phyloP scores from a whole-genome alignment of 2,113 vertebrate genomes.

The Calidris pygmaea region DNA sequence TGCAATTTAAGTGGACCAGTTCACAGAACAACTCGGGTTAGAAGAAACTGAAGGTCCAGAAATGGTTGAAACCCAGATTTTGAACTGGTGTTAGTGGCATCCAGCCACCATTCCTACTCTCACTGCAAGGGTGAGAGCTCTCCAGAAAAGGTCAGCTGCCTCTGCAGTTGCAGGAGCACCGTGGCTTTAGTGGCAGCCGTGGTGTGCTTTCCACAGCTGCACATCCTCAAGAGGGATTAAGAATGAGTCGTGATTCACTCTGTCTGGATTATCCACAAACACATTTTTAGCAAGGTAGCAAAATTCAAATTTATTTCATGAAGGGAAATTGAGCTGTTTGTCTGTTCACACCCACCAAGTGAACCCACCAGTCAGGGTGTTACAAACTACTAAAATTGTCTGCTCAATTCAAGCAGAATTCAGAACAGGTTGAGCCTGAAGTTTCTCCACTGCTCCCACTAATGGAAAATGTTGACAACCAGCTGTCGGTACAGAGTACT shows the following conservation, averaged over 20 bases:
- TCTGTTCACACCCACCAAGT: neutral
- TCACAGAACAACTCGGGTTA: neutral
- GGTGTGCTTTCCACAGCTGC: neutral
- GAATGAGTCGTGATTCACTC: neutral
- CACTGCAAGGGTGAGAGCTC: neutral
- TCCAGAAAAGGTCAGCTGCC: neutral
- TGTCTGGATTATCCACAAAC: neutral
- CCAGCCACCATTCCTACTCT: neutral
- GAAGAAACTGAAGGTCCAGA: neutral
- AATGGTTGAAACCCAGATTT: neutral
- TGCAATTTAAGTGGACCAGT: neutral
- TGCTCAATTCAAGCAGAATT: neutral
- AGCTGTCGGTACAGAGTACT: neutral
- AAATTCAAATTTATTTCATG: neutral
- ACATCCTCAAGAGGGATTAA: neutral
- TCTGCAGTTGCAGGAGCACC: neutral
- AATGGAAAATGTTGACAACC: neutral
- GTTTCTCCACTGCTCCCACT: neutral
- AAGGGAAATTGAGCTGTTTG: neutral
- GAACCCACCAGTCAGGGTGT: neutral
- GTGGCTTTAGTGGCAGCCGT: fast-evolving
- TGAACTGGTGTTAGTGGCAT: neutral
- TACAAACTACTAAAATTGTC: neutral
- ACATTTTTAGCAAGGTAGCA: neutral
- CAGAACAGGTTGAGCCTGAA: neutral